Evolutionary conservation across 2,888 invertebrate species (phyloP).

Genomic region (Himalopsyche anomala): DNA sequence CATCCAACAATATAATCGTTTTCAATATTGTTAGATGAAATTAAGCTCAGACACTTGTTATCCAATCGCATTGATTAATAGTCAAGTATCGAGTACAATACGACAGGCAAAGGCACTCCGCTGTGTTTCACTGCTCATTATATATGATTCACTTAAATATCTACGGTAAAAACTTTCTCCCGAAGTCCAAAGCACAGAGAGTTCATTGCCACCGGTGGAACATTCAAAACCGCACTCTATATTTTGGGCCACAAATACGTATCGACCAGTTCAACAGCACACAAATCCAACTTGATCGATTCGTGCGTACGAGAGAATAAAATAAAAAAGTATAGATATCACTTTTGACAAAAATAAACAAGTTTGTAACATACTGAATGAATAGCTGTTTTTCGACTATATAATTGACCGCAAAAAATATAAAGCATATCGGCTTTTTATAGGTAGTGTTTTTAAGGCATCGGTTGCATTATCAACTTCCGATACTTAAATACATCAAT

Average conservation of each 20-base stretch:
- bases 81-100: neutral
- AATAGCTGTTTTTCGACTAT: neutral
- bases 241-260: neutral
- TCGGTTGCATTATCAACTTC: neutral
- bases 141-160: constrained; percentile 24
- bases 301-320: neutral
- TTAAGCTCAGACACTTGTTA: neutral
- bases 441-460: neutral
- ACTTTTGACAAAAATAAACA: constrained; percentile 9
- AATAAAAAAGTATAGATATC: neutral
- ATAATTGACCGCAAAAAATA: neutral
- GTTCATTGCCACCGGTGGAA: constrained; percentile 1
- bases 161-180: constrained; percentile 36
- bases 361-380: neutral
- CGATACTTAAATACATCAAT: neutral
- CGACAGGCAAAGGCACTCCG: neutral
- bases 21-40: neutral
- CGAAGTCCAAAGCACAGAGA: constrained; percentile 11
- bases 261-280: neutral
- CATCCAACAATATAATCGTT: no score
- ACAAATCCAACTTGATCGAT: neutral
- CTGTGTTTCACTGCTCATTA: neutral
- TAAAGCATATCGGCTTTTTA: neutral
- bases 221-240: constrained; percentile 30
- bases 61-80: neutral